Evolutionary conservation across 2,113 vertebrate species (phyloP).

Genomic region (Pterocles burchelli): DNA sequence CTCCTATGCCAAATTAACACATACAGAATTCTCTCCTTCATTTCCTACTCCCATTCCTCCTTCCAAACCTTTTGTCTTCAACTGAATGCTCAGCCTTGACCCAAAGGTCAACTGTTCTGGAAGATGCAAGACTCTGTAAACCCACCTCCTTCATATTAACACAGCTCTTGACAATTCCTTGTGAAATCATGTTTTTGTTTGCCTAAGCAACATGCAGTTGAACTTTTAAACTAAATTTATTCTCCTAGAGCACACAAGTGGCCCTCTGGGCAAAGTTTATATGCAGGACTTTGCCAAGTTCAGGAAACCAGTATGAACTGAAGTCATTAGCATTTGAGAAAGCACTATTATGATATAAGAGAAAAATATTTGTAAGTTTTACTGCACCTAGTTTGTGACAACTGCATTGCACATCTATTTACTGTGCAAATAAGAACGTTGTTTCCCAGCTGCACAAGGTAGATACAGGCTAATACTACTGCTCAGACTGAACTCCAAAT

Average conservation of each 20-base stretch:
- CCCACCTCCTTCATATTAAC: not conserved
- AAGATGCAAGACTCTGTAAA: not conserved
- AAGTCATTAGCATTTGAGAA: constrained; percentile 3
- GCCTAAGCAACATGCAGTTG: not conserved
- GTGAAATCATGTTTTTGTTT: not conserved
- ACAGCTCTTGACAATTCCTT: not conserved
- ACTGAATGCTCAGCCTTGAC: not conserved
- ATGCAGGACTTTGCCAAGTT: not conserved
- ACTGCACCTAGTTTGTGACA: not conserved
- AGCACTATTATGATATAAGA: not conserved
- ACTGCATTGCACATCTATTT: not conserved
- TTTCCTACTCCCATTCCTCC: not conserved
- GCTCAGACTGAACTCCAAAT: not conserved
- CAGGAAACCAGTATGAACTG: not conserved
- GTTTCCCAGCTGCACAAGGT: not conserved
- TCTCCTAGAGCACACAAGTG: not conserved
- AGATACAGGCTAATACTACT: not conserved
- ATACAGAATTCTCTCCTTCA: not conserved
- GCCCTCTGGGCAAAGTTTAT: not conserved
- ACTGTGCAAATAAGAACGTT: not conserved
- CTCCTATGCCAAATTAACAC: not conserved
- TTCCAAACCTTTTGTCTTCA: not conserved
- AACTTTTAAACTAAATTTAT: constrained; percentile 1
- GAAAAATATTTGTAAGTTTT: not conserved
- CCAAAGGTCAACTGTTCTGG: not conserved